A percentile compares a stretch with the other conserved stretches of the same genome.
phyloP scores from a whole-genome alignment of 2,113 vertebrate species.

The Tragulus kanchil region DNA sequence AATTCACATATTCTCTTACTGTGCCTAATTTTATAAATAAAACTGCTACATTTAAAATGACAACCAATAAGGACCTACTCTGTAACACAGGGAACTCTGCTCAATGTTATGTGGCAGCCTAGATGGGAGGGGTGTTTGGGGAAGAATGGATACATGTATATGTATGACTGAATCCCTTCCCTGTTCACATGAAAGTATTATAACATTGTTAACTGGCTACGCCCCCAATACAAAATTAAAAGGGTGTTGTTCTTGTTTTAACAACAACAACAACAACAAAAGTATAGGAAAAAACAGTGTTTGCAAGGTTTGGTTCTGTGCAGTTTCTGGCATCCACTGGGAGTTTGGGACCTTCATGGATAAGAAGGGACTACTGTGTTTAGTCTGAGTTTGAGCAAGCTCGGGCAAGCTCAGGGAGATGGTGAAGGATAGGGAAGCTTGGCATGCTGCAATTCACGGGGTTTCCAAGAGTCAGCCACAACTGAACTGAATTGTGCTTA shows the following conservation, averaged over 20 bases:
- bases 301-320: not conserved
- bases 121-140: not conserved
- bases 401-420: too few relatives aligned
- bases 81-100: not conserved
- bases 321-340: not conserved
- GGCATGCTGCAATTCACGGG: too few relatives aligned
- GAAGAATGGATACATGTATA: not conserved
- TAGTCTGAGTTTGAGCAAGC: not conserved
- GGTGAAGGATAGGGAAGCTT: too few relatives aligned
- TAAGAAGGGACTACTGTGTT: not conserved
- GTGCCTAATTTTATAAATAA: not conserved
- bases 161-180: not conserved
- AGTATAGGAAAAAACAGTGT: not conserved
- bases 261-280: not conserved
- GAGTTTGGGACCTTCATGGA: not conserved
- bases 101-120: not conserved
- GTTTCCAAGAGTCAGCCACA: too few relatives aligned
- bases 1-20: not conserved
- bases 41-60: not conserved
- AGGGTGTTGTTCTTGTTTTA: not conserved
- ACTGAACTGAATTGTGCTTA: not conserved
- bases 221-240: not conserved
- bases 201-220: not conserved
- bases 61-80: not conserved
- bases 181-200: not conserved